Evolutionary conservation across 1,140 invertebrate species (phyloP).

Genomic region (Bombus difficillimus): DNA sequence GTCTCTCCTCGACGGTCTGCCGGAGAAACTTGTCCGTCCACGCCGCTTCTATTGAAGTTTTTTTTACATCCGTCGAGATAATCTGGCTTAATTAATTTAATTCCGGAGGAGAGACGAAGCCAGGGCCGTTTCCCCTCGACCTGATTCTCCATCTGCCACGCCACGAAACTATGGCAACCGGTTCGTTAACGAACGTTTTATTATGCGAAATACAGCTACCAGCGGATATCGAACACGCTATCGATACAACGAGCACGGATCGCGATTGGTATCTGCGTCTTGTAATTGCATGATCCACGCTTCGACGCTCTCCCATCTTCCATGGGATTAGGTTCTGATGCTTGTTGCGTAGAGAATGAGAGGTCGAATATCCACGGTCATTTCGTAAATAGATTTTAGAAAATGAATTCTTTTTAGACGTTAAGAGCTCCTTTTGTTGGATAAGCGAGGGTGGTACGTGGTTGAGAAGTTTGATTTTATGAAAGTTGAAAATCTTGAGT

Average conservation of each 20-base stretch:
- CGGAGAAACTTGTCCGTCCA: slow-evolving; percentile 12
- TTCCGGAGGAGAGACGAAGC: slow-evolving; percentile 8
- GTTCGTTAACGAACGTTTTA: slow-evolving; percentile 49
- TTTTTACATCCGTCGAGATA: slow-evolving; percentile 41
- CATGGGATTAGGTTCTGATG: not conserved
- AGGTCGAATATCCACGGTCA: no score
- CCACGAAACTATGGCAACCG: slow-evolving; percentile 50
- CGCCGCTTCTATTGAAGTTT: slow-evolving; percentile 29
- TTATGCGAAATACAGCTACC: not conserved
- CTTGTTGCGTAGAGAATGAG: no score
- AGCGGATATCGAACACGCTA: not conserved
- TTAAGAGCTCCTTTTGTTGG: not conserved
- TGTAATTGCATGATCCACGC: not conserved
- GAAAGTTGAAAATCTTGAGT: not conserved
- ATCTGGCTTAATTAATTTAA: slow-evolving; percentile 54
- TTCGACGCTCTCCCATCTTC: not conserved
- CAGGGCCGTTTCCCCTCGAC: slow-evolving; percentile 21
- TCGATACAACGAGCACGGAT: not conserved
- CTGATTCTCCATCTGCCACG: slow-evolving; percentile 48
- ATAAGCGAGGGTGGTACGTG: not conserved
- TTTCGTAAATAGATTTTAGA: not conserved
- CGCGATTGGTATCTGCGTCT: not conserved
- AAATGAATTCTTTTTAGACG: not conserved
- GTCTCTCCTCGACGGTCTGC: not conserved
- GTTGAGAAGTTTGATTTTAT: not conserved